These are phyloP conservation scores for Tetragonula carbonaria DNA, from an alignment of 2,888 invertebrate genomes.

Conservation along the genomic window DNA sequence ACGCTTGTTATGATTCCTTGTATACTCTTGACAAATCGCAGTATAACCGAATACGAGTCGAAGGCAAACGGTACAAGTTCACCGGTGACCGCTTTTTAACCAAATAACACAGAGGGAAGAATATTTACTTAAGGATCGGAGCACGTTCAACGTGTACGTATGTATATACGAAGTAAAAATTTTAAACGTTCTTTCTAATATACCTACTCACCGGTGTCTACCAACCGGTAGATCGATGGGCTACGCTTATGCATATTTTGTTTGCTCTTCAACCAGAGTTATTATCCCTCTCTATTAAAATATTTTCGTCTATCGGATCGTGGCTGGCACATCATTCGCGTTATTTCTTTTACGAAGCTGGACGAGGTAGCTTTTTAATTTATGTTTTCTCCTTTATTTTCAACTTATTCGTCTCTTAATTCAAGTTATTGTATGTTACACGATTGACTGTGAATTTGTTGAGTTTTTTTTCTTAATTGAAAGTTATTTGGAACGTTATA, in stretches of 20 bases:
- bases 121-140: conserved; percentile 75
- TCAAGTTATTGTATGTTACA: no score
- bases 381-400: background rate
- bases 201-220: background rate
- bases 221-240: background rate
- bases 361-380: accelerated
- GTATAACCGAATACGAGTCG: conserved; percentile 43
- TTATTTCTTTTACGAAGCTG: background rate
- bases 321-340: background rate
- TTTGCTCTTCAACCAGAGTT: background rate
- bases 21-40: conserved; percentile 15
- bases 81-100: conserved; percentile 65
- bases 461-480: no score
- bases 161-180: conserved; percentile 49
- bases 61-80: conserved; percentile 59
- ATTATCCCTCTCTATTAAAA: background rate
- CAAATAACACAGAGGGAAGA: conserved; percentile 68
- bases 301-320: background rate
- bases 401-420: background rate
- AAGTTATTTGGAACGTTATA: no score
- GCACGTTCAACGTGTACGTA: conserved; percentile 69
- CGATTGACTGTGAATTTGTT: no score
- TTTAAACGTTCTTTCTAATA: conserved; percentile 48
- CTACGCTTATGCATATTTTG: background rate
- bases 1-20: background rate